Evolutionary conservation across 92 coral and sea anemone species (phyloP), one percentile per base, ranked within the genome.

Genomic region (Epizoanthus illoricatus): DNA sequence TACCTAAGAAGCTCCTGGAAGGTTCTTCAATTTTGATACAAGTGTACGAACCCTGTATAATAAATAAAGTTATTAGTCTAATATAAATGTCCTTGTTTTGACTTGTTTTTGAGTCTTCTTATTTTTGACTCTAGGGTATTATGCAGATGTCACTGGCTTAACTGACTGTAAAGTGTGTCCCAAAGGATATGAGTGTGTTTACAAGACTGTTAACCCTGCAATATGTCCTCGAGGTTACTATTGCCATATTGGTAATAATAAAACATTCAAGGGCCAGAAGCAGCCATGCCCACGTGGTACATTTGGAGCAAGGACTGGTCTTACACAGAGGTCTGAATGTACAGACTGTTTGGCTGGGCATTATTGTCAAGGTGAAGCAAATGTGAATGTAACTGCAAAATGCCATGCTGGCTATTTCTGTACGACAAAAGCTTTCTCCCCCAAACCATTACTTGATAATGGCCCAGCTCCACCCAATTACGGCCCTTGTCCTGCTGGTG

Each of bases 401-500:
- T 96, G 99, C 54, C 59, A 84, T 21, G 87, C 96, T 1, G 99
- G 99, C 7, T 96, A 96, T 79, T 96, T 83, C 83, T 96, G 99
- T 72, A 85, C 56, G 56, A 56, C 81, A n/a, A 86, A 89, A 80
- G 96, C 99, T 0, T 18, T 39, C 20, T 70, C 83, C 16, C 79
- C 89, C 18, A 84, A 90, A 15, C 99, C 99, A 0, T 61, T 85
- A 36, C 82, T 78, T 54, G 93, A 94, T 65, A 36, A 63, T 23
- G 83, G 16, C 41, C 76, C 79, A 33, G 58, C 55, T 5, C 91
- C 91, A 39, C 66, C 59, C 13, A 84, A 95, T 82, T 93, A 74
- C 63, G 99, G 98, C 9, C 91, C 91, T 5, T 96, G 99, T 72
- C 99, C 98, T 20, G 86, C 76, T 13, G 98, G 98, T 3, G 99